Percentiles rank a stretch among this genome's conserved stretches.
These are phyloP conservation scores for Sorex fumeus DNA, from an alignment of 2,113 vertebrate species.

Conservation along the genomic window DNA sequence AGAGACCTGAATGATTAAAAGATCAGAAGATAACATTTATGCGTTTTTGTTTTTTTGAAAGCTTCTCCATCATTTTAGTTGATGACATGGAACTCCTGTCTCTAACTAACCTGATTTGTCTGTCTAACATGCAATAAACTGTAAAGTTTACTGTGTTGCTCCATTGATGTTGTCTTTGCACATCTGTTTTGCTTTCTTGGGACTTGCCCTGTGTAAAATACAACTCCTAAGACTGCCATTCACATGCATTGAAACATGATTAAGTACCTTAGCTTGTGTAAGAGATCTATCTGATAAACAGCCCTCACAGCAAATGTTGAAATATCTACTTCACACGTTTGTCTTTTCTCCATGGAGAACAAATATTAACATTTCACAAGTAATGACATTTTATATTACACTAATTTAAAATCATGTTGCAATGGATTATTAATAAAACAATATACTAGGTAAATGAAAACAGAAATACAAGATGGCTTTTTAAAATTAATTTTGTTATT, in stretches of 20 bases:
- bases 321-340: constrained; percentile 17
- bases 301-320: constrained; percentile 12
- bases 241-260: constrained; percentile 50
- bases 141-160: constrained; percentile 65
- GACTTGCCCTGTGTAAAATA: constrained; percentile 80
- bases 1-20: constrained; percentile 32
- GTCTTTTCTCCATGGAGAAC: constrained; percentile 5
- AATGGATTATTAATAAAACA: neutral
- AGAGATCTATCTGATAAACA: constrained; percentile 46
- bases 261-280: constrained; percentile 56
- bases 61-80: constrained; percentile 54
- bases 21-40: too few species aligned
- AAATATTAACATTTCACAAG: neutral
- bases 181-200: constrained; percentile 84
- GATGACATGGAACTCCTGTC: constrained; percentile 69
- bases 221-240: constrained; percentile 70
- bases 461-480: neutral
- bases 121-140: constrained; percentile 64
- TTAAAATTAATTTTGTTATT: neutral
- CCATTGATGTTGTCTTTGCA: constrained; percentile 77
- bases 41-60: constrained; percentile 71
- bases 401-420: constrained; percentile 49
- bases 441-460: neutral
- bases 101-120: constrained; percentile 74
- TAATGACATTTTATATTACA: constrained; percentile 18